These are phyloP conservation scores for Pongo pygmaeus DNA, from an alignment of 2,113 vertebrate genomes.

Conservation along the genomic window DNA sequence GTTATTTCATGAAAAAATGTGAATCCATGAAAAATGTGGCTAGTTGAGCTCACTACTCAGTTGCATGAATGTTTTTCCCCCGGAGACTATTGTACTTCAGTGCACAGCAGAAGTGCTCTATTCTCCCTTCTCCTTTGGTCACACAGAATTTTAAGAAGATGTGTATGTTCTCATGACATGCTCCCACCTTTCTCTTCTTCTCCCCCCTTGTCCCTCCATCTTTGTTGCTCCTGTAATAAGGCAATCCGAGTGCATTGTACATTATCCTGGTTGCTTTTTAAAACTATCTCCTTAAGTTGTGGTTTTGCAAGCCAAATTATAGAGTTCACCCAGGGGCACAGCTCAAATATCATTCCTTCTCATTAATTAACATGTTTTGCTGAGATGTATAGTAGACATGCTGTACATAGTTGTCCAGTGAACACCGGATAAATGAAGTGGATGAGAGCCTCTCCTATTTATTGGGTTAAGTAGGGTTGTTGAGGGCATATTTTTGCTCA, in stretches of 20 bases:
- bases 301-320: not conserved
- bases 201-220: not conserved
- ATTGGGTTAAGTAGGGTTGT: not conserved
- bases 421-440: not conserved
- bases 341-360: not conserved
- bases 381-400: not conserved
- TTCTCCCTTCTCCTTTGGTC: not conserved
- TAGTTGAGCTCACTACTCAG: not conserved
- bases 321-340: not conserved
- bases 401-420: not conserved
- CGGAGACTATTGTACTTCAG: rapidly evolving
- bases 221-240: not conserved
- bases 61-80: not conserved
- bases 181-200: not conserved
- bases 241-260: rapidly evolving
- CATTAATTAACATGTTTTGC: not conserved
- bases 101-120: not conserved
- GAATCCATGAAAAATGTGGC: not conserved
- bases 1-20: not conserved
- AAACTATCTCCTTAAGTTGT: not conserved
- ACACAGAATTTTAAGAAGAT: too few species aligned
- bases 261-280: not conserved
- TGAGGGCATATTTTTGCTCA: not conserved
- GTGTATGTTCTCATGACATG: not conserved
- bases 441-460: not conserved